phyloP scores from a whole-genome alignment of 2,888 invertebrate genomes.

The Lissonota sp. region DNA sequence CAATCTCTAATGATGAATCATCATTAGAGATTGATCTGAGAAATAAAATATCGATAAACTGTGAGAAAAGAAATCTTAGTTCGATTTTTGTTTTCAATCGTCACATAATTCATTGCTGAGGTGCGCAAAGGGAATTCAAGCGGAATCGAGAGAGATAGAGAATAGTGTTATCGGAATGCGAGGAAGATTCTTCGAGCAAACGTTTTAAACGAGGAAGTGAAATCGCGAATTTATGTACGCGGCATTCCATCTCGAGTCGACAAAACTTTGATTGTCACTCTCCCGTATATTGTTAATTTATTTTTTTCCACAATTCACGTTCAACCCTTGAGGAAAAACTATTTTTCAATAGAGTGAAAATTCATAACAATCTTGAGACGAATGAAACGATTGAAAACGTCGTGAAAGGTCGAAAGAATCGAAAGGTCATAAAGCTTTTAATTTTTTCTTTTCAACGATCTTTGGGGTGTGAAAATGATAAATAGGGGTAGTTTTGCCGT shows the following conservation, averaged over 20 bases:
- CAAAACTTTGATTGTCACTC: too few relatives aligned
- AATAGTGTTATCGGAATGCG: conserved; percentile 25
- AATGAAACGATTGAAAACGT: conserved; percentile 12
- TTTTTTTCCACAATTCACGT: background rate
- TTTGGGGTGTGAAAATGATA: conserved; percentile 24
- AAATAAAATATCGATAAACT: conserved; percentile 9
- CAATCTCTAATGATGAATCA: background rate
- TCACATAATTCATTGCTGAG: conserved; percentile 15
- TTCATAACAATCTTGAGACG: background rate
- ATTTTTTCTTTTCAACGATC: conserved; percentile 1
- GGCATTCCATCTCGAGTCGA: too few relatives aligned
- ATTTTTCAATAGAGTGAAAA: conserved; percentile 1
- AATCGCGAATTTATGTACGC: background rate
- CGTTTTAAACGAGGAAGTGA: background rate
- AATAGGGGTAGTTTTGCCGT: conserved; percentile 23
- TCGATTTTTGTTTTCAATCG: background rate
- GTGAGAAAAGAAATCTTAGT: background rate
- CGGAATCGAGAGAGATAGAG: conserved; percentile 45
- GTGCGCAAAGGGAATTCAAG: conserved; percentile 20
- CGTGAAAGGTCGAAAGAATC: background rate
- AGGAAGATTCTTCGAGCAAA: conserved; percentile 11
- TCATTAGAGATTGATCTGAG: background rate
- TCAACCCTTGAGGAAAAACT: conserved; percentile 10
- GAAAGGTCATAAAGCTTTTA: conserved; percentile 2
- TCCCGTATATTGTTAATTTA: too few relatives aligned